Percentiles rank a stretch among this genome's conserved stretches.
These are phyloP conservation scores for Austrofundulus limnaeus DNA, from an alignment of 2,113 vertebrate genomes.

Conservation along the genomic window DNA sequence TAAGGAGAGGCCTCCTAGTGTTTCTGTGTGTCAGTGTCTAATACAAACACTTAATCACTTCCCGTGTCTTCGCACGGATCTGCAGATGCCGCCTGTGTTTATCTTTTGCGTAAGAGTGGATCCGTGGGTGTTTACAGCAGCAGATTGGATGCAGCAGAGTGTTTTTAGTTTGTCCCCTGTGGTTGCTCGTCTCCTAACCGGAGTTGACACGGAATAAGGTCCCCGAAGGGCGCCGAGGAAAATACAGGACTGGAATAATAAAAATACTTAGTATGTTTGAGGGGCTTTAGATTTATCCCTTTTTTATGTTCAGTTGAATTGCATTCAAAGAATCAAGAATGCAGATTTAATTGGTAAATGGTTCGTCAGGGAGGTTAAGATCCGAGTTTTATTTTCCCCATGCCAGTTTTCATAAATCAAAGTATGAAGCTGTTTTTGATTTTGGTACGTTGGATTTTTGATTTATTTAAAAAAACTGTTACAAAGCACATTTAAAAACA, in stretches of 20 bases:
- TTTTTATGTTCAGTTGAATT: neutral
- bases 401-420: no score
- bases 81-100: conserved; percentile 2
- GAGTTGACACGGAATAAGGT: conserved; percentile 39
- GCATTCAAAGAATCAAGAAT: neutral
- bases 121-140: conserved; percentile 44
- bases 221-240: conserved; percentile 46
- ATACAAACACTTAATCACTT: neutral
- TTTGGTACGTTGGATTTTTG: no score
- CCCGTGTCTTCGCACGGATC: neutral
- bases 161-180: conserved; percentile 52
- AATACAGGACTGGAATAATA: conserved; percentile 8
- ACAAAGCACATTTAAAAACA: no score
- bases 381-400: no score
- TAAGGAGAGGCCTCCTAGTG: conserved; percentile 1
- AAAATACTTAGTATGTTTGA: neutral
- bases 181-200: conserved; percentile 41
- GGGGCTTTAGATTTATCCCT: neutral
- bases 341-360: conserved; percentile 4
- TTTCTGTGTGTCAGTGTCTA: conserved; percentile 4
- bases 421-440: no score
- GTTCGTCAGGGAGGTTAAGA: no score
- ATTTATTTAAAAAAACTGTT: no score
- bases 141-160: conserved; percentile 35
- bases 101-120: conserved; percentile 10